A percentile compares a stretch with the other conserved stretches of the same genome.
These are phyloP conservation scores for Ardeotis arabs DNA, from an alignment of 2,113 vertebrate genomes.

Conservation along the genomic window DNA sequence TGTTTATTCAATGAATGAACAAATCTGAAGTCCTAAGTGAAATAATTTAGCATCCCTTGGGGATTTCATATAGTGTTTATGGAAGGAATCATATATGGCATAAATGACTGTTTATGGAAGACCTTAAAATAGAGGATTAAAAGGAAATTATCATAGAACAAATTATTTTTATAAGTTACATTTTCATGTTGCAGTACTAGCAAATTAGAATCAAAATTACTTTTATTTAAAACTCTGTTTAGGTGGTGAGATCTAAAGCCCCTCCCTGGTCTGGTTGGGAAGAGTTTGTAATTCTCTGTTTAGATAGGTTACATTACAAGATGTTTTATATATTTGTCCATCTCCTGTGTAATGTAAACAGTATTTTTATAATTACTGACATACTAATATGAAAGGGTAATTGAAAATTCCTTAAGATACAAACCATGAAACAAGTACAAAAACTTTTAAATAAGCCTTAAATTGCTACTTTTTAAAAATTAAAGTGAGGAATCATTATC, in stretches of 20 bases:
- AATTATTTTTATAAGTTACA: background rate
- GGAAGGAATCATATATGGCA: background rate
- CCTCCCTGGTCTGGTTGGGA: background rate
- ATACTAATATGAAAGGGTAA: conserved; percentile 5
- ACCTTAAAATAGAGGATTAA: background rate
- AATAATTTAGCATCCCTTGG: background rate
- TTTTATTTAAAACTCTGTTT: background rate
- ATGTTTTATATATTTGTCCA: conserved; percentile 3
- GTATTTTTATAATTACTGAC: conserved; percentile 36
- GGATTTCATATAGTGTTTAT: background rate
- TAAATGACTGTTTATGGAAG: background rate
- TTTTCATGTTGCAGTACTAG: background rate
- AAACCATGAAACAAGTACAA: conserved; percentile 37
- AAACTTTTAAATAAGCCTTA: conserved; percentile 39
- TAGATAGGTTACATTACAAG: background rate
- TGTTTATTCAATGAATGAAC: background rate
- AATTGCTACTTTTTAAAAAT: conserved; percentile 35
- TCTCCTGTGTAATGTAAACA: conserved; percentile 12
- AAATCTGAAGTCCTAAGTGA: background rate
- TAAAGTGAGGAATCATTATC: conserved; percentile 22
- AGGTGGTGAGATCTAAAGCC: background rate
- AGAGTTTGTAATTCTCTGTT: background rate
- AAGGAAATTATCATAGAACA: background rate
- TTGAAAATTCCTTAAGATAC: conserved; percentile 31
- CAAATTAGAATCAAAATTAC: background rate